Conservation (phyloP, 2,888 invertebrate species). For the Coremacera marginata region DNA sequence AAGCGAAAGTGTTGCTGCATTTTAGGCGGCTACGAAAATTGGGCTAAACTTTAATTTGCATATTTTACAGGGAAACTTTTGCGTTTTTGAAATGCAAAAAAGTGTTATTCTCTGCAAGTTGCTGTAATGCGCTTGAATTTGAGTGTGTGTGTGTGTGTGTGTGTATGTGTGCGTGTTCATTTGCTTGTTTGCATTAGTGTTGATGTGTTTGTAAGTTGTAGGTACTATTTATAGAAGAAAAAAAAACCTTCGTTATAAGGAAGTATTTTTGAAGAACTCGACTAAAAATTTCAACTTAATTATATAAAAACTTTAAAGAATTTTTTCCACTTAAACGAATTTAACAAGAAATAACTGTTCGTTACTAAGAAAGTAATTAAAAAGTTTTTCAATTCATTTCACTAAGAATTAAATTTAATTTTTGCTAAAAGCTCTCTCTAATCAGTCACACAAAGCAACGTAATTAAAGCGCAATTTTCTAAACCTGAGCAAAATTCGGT, state of each 20-base stretch:
- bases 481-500: not conserved
- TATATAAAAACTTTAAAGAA: too few relatives aligned
- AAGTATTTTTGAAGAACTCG: not conserved
- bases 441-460: not conserved
- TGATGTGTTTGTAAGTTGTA: not conserved
- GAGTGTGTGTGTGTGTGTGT: not conserved
- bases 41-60: slow-evolving; percentile 38
- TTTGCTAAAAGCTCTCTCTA: slow-evolving; percentile 1
- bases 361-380: not conserved
- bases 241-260: not conserved
- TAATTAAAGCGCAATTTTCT: slow-evolving; percentile 14
- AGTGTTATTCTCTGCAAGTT: not conserved
- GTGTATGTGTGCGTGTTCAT: not conserved
- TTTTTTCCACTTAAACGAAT: too few relatives aligned
- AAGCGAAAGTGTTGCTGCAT: slow-evolving; percentile 43
- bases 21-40: slow-evolving; percentile 30
- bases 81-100: not conserved
- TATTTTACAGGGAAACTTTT: slow-evolving; percentile 33
- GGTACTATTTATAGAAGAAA: not conserved
- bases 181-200: not conserved
- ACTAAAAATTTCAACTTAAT: not conserved
- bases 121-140: not conserved
- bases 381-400: slow-evolving; percentile 2
- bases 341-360: too few relatives aligned
- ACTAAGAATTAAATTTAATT: not conserved